These are phyloP conservation scores for Oophaga sylvatica DNA, from an alignment of 2,797 vertebrate genomes.

Conservation along the genomic window DNA sequence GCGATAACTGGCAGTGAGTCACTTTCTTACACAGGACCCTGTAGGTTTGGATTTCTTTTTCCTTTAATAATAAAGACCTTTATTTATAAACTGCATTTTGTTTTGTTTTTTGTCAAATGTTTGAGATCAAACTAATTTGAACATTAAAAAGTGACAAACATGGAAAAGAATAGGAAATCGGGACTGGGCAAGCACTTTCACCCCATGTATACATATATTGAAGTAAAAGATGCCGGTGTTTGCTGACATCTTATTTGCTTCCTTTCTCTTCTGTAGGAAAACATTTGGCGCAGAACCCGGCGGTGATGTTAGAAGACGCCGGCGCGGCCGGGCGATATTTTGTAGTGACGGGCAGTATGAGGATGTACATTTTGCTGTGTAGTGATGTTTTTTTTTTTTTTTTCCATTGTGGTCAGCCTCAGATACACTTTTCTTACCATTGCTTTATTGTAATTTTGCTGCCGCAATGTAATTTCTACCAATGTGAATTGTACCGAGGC, in stretches of 20 bases:
- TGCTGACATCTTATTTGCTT: neutral
- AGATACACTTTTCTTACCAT: neutral
- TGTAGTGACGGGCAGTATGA: slow-evolving; percentile 26
- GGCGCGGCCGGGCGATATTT: neutral
- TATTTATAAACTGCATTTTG: no score
- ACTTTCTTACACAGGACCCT: no score
- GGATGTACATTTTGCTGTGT: slow-evolving; percentile 48
- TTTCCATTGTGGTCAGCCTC: neutral
- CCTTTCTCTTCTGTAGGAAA: slow-evolving; percentile 17
- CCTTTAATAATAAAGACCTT: no score
- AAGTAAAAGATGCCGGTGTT: neutral
- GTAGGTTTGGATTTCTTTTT: no score
- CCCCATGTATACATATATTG: no score
- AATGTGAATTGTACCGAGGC: slow-evolving; percentile 34
- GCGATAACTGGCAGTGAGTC: no score
- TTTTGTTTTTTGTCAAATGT: no score
- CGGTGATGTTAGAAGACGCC: neutral
- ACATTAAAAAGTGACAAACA: no score
- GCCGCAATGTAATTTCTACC: slow-evolving; percentile 1
- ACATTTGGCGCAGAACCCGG: slow-evolving; percentile 6
- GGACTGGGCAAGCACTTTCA: no score
- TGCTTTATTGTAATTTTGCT: slow-evolving; percentile 1
- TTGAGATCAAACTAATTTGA: no score
- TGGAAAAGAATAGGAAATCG: no score
- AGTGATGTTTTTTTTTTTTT: slow-evolving; percentile 10